These are phyloP conservation scores for Oreochromis aureus DNA, from an alignment of 2,113 vertebrate genomes.

Conservation along the genomic window DNA sequence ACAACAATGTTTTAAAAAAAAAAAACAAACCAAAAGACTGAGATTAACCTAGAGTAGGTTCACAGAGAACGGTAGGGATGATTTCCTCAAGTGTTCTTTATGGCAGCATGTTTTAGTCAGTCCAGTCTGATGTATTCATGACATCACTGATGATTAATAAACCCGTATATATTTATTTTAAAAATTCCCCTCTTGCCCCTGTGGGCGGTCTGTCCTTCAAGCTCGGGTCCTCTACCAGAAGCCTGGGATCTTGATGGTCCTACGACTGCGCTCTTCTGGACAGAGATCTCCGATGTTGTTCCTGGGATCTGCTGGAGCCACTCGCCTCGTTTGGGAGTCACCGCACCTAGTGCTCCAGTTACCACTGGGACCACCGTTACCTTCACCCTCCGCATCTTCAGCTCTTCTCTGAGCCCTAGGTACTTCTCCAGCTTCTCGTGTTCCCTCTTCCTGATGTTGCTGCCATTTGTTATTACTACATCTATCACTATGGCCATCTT, in stretches of 20 bases:
- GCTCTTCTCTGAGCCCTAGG: rapidly evolving
- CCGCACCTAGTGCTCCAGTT: rapidly evolving
- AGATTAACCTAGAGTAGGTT: background rate
- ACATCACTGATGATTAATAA: background rate
- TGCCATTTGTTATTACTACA: too few relatives aligned
- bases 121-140: background rate
- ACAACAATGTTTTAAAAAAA: background rate
- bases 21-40: background rate
- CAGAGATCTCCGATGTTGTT: rapidly evolving
- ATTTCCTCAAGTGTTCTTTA: background rate
- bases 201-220: background rate
- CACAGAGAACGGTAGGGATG: background rate
- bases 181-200: background rate
- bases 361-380: rapidly evolving
- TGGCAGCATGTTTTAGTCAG: background rate
- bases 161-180: background rate
- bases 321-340: background rate
- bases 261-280: rapidly evolving
- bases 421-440: too few relatives aligned
- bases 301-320: rapidly evolving
- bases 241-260: background rate
- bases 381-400: background rate
- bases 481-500: too few relatives aligned
- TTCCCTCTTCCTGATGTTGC: too few relatives aligned
- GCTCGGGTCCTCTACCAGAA: background rate